These are phyloP conservation scores for Ophion slaviceki DNA, from an alignment of 2,888 invertebrate species.

Conservation along the genomic window DNA sequence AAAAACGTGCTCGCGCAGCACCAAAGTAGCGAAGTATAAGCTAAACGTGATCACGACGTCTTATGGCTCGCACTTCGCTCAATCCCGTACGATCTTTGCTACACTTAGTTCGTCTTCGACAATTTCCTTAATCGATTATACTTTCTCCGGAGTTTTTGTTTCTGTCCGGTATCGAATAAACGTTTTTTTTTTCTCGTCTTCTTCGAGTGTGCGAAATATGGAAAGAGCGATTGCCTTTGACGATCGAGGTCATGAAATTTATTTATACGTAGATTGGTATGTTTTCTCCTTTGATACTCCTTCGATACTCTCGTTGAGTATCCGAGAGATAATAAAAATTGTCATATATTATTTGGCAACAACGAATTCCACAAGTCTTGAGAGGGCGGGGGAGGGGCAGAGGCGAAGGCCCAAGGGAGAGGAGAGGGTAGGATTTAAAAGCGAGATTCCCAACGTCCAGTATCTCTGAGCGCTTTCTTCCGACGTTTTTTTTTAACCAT, in stretches of 20 bases:
- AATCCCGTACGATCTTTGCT: neutral
- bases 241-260: slow-evolving; percentile 51
- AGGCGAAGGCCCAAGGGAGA: neutral
- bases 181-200: neutral
- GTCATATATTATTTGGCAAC: slow-evolving; percentile 74
- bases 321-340: slow-evolving; percentile 25
- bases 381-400: slow-evolving; percentile 47
- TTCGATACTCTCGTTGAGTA: slow-evolving; percentile 42
- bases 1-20: slow-evolving; percentile 54
- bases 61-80: slow-evolving; percentile 66
- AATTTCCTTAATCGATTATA: neutral
- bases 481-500: slow-evolving; percentile 24
- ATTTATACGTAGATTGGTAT: slow-evolving; percentile 45
- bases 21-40: slow-evolving; percentile 52
- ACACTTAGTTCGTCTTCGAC: neutral
- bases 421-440: slow-evolving; percentile 37
- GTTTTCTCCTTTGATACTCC: slow-evolving; percentile 23
- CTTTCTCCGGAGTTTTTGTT: neutral
- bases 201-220: neutral
- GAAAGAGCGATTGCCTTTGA: slow-evolving; percentile 51
- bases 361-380: slow-evolving; percentile 71
- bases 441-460: slow-evolving; percentile 70
- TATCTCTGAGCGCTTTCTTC: slow-evolving; percentile 67
- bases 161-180: too few relatives aligned
- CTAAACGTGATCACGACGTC: slow-evolving; percentile 44